Evolutionary conservation across 2,888 invertebrate genomes (phyloP).

Genomic region (Zootermopsis nevadensis): DNA sequence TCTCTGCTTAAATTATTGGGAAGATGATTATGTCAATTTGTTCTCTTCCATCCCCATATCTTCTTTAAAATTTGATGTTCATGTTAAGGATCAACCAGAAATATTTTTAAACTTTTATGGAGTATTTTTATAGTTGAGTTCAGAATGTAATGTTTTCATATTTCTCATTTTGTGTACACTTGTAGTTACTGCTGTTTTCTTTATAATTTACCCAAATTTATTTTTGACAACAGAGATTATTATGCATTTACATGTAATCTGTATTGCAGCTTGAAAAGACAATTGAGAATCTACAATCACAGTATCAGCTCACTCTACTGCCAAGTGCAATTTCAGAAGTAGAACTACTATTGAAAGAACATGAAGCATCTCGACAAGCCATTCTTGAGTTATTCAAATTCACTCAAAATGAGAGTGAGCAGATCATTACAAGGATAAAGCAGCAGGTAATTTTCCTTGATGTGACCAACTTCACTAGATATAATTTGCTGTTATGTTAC

Average conservation of each 20-base stretch:
- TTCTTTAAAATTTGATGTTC: too few species aligned
- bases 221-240: background rate
- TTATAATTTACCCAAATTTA: slow-evolving; percentile 46
- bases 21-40: too few species aligned
- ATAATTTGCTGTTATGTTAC: too few species aligned
- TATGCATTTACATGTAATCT: slow-evolving; percentile 2
- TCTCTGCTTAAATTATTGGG: too few species aligned
- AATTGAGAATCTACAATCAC: slow-evolving; percentile 69
- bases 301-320: slow-evolving; percentile 61
- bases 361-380: slow-evolving; percentile 73
- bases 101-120: too few species aligned
- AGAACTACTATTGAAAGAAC: slow-evolving; percentile 70
- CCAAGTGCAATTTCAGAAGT: slow-evolving; percentile 66
- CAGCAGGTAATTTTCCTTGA: slow-evolving; percentile 64
- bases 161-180: too few species aligned
- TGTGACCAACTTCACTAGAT: too few species aligned
- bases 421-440: slow-evolving; percentile 74
- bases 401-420: slow-evolving; percentile 75
- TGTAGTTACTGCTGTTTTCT: too few species aligned
- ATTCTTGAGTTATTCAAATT: slow-evolving; percentile 75
- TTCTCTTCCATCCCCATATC: too few species aligned
- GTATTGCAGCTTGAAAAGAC: slow-evolving; percentile 68
- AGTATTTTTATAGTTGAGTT: too few species aligned
- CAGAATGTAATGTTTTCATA: too few species aligned
- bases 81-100: too few species aligned